Conservation (phyloP, 2,113 vertebrate species). For the Numida meleagris region DNA sequence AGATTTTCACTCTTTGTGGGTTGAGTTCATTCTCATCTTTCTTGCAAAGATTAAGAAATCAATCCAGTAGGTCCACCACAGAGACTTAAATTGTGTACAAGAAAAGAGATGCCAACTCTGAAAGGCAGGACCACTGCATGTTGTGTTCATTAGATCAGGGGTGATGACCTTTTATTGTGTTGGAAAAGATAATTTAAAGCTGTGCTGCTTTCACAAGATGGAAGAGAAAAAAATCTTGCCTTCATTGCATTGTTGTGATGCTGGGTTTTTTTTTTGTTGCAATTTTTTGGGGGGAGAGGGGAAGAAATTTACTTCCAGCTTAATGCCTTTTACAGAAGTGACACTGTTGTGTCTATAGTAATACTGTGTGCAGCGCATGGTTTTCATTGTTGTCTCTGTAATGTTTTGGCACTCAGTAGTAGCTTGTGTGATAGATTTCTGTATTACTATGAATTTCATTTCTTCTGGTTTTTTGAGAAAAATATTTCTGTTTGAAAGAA, state of each 20-base stretch:
- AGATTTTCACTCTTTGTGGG: neutral
- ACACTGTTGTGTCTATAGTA: neutral
- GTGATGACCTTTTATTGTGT: neutral
- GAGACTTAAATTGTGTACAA: neutral
- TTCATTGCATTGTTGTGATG: neutral
- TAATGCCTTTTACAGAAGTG: neutral
- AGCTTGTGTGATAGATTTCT: neutral
- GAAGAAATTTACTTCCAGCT: neutral
- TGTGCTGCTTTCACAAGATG: neutral
- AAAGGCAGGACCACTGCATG: neutral
- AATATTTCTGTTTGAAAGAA: neutral
- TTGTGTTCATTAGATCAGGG: constrained; percentile 9
- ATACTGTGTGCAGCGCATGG: neutral
- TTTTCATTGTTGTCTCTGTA: neutral
- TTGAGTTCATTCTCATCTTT: neutral
- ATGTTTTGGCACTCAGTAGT: neutral
- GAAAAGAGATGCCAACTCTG: neutral
- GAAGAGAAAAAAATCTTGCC: neutral
- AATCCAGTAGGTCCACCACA: neutral
- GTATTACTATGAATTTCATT: neutral
- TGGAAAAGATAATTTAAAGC: neutral
- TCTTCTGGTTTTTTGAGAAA: neutral
- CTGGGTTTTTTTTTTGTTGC: neutral
- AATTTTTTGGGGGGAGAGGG: too few relatives aligned
- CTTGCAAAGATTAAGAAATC: neutral